phyloP scores from a whole-genome alignment of 2,888 invertebrate species.

The Asteroscopus sphinx region DNA sequence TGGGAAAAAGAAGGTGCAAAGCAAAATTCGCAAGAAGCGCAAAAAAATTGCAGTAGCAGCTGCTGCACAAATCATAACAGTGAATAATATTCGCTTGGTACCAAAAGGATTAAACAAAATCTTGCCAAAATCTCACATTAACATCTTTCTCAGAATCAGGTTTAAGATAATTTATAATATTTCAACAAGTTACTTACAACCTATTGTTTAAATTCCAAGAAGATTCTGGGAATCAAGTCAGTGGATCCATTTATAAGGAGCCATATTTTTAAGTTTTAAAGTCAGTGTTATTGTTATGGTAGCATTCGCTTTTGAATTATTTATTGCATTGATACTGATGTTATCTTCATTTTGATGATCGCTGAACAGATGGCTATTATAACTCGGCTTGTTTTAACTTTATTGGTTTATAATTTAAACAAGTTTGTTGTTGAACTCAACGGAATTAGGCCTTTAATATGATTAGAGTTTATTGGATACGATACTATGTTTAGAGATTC shows the following conservation, averaged over 20 bases:
- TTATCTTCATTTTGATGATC: conserved; percentile 31
- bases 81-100: too few relatives aligned
- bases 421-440: conserved; percentile 30
- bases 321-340: conserved; percentile 25
- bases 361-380: conserved; percentile 44
- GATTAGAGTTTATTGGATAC: conserved; percentile 22
- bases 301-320: conserved; percentile 27
- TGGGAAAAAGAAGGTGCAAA: too few relatives aligned
- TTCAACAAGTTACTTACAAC: conserved; percentile 27
- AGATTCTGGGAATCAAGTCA: conserved; percentile 39
- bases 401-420: conserved; percentile 43
- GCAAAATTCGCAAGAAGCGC: too few relatives aligned
- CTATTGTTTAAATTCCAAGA: conserved; percentile 42
- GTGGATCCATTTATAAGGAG: conserved; percentile 17
- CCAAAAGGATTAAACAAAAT: background rate
- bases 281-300: conserved; percentile 10
- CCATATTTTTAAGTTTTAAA: conserved; percentile 20
- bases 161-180: conserved; percentile 40
- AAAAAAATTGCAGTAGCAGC: too few relatives aligned
- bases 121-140: background rate
- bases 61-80: too few relatives aligned
- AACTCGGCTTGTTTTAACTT: conserved; percentile 38
- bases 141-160: conserved; percentile 36
- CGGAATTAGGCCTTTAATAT: conserved; percentile 19
- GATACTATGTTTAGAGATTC: conserved; percentile 11